Evolutionary conservation across 2,113 vertebrate species (phyloP), one percentile per base, ranked within the genome.

Genomic region (Dipodomys stephensi): DNA sequence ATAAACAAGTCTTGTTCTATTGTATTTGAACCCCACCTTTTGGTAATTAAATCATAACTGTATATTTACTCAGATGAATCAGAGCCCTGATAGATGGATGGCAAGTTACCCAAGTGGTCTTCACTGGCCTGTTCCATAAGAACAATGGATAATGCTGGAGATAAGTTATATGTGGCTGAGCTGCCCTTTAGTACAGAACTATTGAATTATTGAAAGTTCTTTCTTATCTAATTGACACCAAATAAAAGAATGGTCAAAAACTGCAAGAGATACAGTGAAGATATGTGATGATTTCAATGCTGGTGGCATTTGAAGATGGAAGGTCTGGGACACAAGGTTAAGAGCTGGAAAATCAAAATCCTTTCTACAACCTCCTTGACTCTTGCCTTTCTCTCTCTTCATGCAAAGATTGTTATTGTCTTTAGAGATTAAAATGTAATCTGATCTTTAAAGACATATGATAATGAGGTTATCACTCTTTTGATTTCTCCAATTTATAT

Each of bases 21-120:
- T 97, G 97, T 96, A 98, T 97, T 90, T 97, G 95, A 96, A 93
- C 77, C 83, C 82, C 94, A 97, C 78, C 78, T 97, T 96, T 95
- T 32, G 68, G 95, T 95, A 98, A 97, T 96, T 96, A 97, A 98
- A 98, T 97, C 96, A 98, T 98, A 97, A 97, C 92, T 97, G 92
- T 96, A 81, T 82, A 96, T 97, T 97, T 97, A 44, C 84, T 76
- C 93, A 93, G 92, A 96, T 96, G 96, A 97, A 96, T 90, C 44
- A 76, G 88, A 96, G 39, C 67, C 81, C 92, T 93, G 93, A 92
- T 92, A 93, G 87, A 96, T 94, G 81, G 76, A 60, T 73, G 82
- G 93, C 8, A 74, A 72, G 71, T 35, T 76, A 78, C 87, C 81
- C 7, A 0, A 90, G 64, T 97, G 89, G 77, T 91, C 71, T 28